These are phyloP conservation scores for Psammodynastes pulverulentus DNA, from an alignment of 2,113 vertebrate genomes.

Conservation along the genomic window DNA sequence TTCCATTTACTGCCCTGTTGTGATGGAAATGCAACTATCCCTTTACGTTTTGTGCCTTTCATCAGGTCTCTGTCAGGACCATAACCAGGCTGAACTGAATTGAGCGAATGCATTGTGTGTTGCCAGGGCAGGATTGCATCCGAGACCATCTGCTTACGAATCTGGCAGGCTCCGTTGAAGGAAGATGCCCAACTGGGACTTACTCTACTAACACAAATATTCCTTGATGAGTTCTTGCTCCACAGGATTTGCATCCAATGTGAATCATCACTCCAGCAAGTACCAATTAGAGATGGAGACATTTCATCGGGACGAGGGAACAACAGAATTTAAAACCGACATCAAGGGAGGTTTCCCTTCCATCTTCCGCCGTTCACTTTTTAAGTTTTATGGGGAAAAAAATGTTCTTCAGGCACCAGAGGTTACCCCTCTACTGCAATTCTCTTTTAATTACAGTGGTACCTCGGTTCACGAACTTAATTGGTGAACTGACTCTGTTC, in stretches of 20 bases:
- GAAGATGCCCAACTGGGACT: neutral
- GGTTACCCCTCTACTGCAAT: conserved; percentile 24
- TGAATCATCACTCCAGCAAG: neutral
- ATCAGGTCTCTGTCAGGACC: neutral
- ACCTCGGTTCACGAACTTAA: too few relatives aligned
- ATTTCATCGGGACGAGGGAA: conserved; percentile 25
- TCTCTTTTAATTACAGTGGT: conserved; percentile 43
- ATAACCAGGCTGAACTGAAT: neutral
- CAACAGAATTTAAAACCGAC: conserved; percentile 12
- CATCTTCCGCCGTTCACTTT: conserved; percentile 3
- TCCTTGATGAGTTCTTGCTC: conserved; percentile 1
- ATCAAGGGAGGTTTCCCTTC: neutral
- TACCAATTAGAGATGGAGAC: neutral
- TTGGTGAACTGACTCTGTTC: too few relatives aligned
- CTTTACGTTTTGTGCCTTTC: neutral
- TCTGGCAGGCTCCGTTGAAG: neutral
- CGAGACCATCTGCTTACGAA: neutral
- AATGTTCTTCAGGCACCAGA: conserved; percentile 3
- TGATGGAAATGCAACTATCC: neutral
- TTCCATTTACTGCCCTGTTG: neutral
- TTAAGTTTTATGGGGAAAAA: conserved; percentile 20
- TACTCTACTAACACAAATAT: neutral
- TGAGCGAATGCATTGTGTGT: neutral
- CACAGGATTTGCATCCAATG: conserved; percentile 23
- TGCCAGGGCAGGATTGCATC: neutral